Base-by-base conservation (phyloP, 2,888 invertebrate species). In the Hermaeophaga mercurialis region DNA sequence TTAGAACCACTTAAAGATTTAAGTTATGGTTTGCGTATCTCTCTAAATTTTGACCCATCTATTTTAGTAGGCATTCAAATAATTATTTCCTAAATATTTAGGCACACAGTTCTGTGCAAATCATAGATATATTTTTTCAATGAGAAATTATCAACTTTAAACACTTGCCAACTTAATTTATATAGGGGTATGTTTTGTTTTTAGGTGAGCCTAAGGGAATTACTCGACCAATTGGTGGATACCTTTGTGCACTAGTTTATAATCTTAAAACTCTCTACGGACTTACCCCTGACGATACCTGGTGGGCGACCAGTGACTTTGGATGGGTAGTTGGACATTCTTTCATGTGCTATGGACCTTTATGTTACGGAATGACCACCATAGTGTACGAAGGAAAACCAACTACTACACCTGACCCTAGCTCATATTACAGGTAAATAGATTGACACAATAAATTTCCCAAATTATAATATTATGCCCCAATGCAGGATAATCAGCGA, bases 321-420 rank as follows among this genome's bases (percentile, higher is more conserved):
- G 94, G 94, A 8, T 94, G 94, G 94, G 95, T 96, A 0, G 95
- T 96, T 1, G 96, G 96, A 0, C 95, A 94, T 73, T 95, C 94
- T 0, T 96, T 94, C 75, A 95, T 95, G 66, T 93, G 94, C 75
- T 96, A 96, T 68, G 96, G 89, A 0, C 96, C 96, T 0, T 79
- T 96, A 3, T 78, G 93, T 0, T 86, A 88, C 62, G 91, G 94
- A 0, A 80, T 87, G 36, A 94, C 94, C 0, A 89, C 88, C 45
- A 82, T 94, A 14, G 84, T 94, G 80, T 93, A 91, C 70, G 91
- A 96, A 77, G 96, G 96, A 1, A 96, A 96, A 74, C 96, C 96
- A 0, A 94, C 96, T 67, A 86, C 95, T 59, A 96, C 96, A 0
- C 96, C 96, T 0, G 92, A 96, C 77, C 89, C 95, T 2, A 90